Conservation (phyloP, 2,888 invertebrate species). For the Tetramorium bicarinatum region DNA sequence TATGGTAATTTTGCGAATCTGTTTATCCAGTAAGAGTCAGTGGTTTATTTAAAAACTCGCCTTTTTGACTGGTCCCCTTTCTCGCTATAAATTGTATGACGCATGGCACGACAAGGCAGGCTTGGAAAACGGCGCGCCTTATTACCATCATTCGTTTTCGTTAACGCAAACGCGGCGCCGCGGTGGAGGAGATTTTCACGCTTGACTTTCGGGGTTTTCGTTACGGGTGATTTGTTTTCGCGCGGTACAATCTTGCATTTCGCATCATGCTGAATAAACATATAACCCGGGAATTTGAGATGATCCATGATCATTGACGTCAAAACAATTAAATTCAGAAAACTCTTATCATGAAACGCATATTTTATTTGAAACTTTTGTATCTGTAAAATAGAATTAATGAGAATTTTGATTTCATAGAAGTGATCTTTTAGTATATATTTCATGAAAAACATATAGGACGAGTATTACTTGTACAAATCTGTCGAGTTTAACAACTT, state of each 20-base stretch:
- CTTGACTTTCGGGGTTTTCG: constrained; percentile 52
- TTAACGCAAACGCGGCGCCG: constrained; percentile 52
- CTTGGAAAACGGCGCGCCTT: constrained; percentile 51
- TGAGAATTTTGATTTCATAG: background rate
- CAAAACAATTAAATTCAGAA: constrained; percentile 4
- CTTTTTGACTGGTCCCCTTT: constrained; percentile 17
- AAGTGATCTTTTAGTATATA: background rate
- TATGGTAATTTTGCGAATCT: background rate
- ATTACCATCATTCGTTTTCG: constrained; percentile 58
- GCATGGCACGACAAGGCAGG: constrained; percentile 43
- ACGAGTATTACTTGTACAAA: background rate
- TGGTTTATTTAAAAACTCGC: constrained; percentile 50
- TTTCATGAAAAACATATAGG: background rate
- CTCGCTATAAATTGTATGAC: constrained; percentile 53
- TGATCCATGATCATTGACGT: constrained; percentile 34
- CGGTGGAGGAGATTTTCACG: constrained; percentile 49
- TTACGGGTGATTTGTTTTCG: constrained; percentile 52
- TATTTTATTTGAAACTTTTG: background rate
- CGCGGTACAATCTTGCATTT: constrained; percentile 41
- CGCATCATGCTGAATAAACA: constrained; percentile 33
- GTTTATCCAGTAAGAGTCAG: constrained; percentile 1
- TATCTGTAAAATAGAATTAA: background rate
- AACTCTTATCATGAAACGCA: background rate
- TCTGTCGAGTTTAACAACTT: background rate
- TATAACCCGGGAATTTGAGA: constrained; percentile 17